Percentiles rank a stretch among this genome's conserved stretches.
phyloP scores from a whole-genome alignment of 92 coral and sea anemone species.

The Micromussa lordhowensis region DNA sequence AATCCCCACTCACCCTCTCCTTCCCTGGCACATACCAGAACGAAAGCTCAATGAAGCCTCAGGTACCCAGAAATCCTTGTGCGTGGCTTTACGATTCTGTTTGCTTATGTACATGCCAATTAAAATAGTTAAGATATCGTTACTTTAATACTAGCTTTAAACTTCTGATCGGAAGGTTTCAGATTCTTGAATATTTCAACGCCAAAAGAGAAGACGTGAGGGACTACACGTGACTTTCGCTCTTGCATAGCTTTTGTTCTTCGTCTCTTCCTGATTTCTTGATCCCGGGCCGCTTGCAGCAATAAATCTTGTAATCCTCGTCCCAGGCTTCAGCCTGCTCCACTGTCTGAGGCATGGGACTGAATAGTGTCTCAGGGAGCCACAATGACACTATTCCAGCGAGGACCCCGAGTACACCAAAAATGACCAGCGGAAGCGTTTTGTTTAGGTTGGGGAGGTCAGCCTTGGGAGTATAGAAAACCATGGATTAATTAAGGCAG shows the following conservation, averaged over 20 bases:
- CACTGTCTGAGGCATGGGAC: slow-evolving; percentile 80
- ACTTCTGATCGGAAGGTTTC: no score
- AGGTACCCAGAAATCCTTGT: no score
- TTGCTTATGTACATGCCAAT: no score
- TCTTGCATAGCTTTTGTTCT: slow-evolving; percentile 11
- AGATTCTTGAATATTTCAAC: no score
- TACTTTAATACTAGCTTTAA: no score
- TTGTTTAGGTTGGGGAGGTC: slow-evolving; percentile 64
- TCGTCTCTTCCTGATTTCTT: background rate
- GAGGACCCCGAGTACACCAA: slow-evolving; percentile 63
- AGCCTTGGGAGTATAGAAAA: slow-evolving; percentile 40
- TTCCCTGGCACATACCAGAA: no score
- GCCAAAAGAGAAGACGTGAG: background rate
- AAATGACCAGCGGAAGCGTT: slow-evolving; percentile 71
- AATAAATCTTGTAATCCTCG: slow-evolving; percentile 67
- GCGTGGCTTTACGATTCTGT: no score
- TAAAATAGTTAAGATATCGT: no score
- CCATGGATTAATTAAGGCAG: no score
- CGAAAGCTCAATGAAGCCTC: no score
- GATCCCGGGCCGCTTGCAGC: slow-evolving; percentile 45
- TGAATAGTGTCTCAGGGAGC: slow-evolving; percentile 73
- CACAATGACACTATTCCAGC: slow-evolving; percentile 74
- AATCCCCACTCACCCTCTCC: no score
- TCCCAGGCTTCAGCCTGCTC: slow-evolving; percentile 76
- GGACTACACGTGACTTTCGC: background rate